These are phyloP conservation scores for Dipodomys ordii DNA, from an alignment of 2,113 vertebrate species.

Conservation along the genomic window DNA sequence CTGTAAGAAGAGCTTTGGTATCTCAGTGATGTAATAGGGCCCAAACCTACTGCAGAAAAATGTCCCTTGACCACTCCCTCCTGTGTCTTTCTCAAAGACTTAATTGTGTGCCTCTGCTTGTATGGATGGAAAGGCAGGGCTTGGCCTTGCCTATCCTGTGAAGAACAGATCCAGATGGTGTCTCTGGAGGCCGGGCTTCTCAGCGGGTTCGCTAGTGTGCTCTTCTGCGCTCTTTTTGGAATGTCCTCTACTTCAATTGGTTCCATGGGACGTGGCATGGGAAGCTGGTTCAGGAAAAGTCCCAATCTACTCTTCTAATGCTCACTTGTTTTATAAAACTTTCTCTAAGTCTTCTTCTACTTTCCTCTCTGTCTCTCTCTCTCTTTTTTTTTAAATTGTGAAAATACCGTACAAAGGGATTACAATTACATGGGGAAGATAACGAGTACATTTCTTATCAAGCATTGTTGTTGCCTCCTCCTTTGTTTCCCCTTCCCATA, in stretches of 20 bases:
- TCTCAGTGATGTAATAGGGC: neutral
- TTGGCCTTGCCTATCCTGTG: neutral
- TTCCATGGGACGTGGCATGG: neutral
- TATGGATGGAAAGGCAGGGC: neutral
- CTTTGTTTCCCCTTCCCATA: no score
- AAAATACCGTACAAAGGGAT: no score
- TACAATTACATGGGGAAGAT: no score
- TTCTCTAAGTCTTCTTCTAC: neutral
- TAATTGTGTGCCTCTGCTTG: neutral
- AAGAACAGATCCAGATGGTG: neutral
- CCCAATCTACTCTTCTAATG: neutral
- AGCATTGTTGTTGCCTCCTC: no score
- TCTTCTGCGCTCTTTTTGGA: neutral
- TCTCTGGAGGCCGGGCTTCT: neutral
- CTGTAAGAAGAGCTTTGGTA: neutral
- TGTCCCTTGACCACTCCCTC: slow-evolving; percentile 17
- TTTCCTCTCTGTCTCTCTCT: neutral
- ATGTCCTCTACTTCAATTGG: no score
- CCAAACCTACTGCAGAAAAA: neutral
- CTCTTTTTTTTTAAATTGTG: neutral
- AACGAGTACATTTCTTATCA: no score
- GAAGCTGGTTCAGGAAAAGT: neutral
- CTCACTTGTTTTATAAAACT: neutral
- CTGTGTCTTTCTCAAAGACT: neutral
- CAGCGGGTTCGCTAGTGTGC: neutral